phyloP scores from a whole-genome alignment of 2,888 invertebrate genomes.

The Mythimna ferrago region DNA sequence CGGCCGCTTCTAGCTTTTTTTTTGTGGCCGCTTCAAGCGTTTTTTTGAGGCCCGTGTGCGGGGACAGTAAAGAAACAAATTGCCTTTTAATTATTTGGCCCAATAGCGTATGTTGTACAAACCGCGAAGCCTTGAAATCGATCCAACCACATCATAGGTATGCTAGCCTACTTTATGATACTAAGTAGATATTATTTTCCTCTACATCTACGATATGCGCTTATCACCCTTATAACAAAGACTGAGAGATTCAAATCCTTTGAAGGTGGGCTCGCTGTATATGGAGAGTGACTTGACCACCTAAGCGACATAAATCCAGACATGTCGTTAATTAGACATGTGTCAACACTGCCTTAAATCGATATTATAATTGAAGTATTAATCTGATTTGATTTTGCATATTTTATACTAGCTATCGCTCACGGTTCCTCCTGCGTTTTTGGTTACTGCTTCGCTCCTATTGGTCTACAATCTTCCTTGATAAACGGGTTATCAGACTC shows the following conservation, averaged over 20 bases:
- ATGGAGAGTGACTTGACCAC: conserved; percentile 60
- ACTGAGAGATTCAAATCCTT: conserved; percentile 52
- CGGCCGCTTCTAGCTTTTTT: no score
- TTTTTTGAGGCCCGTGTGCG: no score
- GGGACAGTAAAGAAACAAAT: conserved; percentile 22
- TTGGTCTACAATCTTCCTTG: no score
- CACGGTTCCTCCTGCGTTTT: no score
- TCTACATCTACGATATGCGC: conserved; percentile 22
- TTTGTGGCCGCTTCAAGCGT: no score
- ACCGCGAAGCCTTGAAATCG: conserved; percentile 86
- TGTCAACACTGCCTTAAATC: conserved; percentile 70
- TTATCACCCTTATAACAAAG: conserved; percentile 42
- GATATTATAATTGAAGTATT: conserved; percentile 53
- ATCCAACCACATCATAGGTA: conserved; percentile 85
- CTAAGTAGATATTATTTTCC: conserved; percentile 70
- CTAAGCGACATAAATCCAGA: conserved; percentile 63
- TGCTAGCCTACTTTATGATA: conserved; percentile 78
- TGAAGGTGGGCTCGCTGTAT: conserved; percentile 25
- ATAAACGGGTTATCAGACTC: no score
- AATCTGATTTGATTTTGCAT: conserved; percentile 53
- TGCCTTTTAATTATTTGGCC: conserved; percentile 63
- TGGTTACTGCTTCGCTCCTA: no score
- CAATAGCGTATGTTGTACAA: conserved; percentile 75
- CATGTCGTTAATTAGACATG: conserved; percentile 70
- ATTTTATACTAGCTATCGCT: conserved; percentile 6